A percentile compares a stretch with the other conserved stretches of the same genome.
Conservation (phyloP, 2,113 vertebrate genomes). For the Seriola aureovittata region DNA sequence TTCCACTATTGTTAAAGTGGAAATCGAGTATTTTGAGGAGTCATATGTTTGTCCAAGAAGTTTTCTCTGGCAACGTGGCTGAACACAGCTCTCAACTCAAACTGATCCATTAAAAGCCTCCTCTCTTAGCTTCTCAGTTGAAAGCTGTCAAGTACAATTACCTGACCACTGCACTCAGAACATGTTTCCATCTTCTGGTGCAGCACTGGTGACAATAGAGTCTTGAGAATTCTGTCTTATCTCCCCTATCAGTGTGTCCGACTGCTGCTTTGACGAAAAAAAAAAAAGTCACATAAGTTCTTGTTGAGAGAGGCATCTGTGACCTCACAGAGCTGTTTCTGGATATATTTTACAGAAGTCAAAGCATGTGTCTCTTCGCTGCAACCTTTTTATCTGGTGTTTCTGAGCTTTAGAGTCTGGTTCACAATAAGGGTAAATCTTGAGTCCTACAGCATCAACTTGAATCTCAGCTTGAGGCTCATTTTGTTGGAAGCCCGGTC, state of each 20-base stretch:
- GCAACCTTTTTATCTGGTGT: background rate
- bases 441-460: background rate
- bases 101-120: slow-evolving; percentile 31
- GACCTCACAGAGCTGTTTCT: background rate
- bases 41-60: too few relatives aligned
- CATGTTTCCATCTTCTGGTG: slow-evolving; percentile 17
- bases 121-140: slow-evolving; percentile 13
- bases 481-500: background rate
- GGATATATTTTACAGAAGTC: background rate
- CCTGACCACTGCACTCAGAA: slow-evolving; percentile 43
- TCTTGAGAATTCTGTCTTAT: background rate
- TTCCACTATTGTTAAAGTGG: too few relatives aligned
- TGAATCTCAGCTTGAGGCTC: background rate
- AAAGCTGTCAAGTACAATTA: slow-evolving; percentile 57
- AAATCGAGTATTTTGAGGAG: too few relatives aligned
- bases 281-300: slow-evolving; percentile 18
- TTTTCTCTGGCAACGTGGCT: background rate
- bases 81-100: slow-evolving; percentile 20
- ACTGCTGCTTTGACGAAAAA: slow-evolving; percentile 10
- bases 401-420: background rate
- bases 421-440: background rate
- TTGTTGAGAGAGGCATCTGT: slow-evolving; percentile 6
- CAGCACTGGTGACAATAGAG: background rate
- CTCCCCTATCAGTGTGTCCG: background rate
- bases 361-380: background rate